phyloP scores from a whole-genome alignment of 2,888 invertebrate genomes.

The Argyresthia goedartella region DNA sequence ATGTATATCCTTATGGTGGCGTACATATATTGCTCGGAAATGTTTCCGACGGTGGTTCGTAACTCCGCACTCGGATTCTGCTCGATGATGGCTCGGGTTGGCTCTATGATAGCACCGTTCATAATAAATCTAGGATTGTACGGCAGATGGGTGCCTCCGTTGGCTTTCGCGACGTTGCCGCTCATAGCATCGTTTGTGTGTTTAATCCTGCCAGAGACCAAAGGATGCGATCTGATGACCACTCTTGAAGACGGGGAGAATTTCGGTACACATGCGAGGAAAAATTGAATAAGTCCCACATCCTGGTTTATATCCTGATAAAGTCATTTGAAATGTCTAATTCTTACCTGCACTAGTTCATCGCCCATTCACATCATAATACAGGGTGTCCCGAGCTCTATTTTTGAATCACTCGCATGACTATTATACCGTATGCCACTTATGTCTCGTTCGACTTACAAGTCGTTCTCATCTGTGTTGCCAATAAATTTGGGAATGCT shows the following conservation, averaged over 20 bases:
- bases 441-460: too few relatives aligned
- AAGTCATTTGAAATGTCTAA: too few relatives aligned
- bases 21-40: slow-evolving; percentile 88
- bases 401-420: too few relatives aligned
- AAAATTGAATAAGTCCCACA: too few relatives aligned
- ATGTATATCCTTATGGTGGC: slow-evolving; percentile 88
- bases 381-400: too few relatives aligned
- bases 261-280: too few relatives aligned
- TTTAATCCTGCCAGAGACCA: slow-evolving; percentile 82
- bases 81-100: slow-evolving; percentile 89
- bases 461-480: too few relatives aligned
- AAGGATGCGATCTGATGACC: slow-evolving; percentile 80
- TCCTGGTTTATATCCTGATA: too few relatives aligned
- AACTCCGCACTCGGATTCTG: slow-evolving; percentile 90
- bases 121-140: slow-evolving; percentile 72
- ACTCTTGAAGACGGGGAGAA: slow-evolving; percentile 84
- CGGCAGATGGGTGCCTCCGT: slow-evolving; percentile 74
- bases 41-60: slow-evolving; percentile 90
- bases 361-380: too few relatives aligned
- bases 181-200: slow-evolving; percentile 68
- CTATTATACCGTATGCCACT: too few relatives aligned
- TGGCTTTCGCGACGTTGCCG: slow-evolving; percentile 78
- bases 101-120: slow-evolving; percentile 88
- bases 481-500: too few relatives aligned
- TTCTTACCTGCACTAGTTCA: too few relatives aligned